These are phyloP conservation scores for Lampris incognitus DNA, from an alignment of 2,113 vertebrate genomes.

Conservation along the genomic window DNA sequence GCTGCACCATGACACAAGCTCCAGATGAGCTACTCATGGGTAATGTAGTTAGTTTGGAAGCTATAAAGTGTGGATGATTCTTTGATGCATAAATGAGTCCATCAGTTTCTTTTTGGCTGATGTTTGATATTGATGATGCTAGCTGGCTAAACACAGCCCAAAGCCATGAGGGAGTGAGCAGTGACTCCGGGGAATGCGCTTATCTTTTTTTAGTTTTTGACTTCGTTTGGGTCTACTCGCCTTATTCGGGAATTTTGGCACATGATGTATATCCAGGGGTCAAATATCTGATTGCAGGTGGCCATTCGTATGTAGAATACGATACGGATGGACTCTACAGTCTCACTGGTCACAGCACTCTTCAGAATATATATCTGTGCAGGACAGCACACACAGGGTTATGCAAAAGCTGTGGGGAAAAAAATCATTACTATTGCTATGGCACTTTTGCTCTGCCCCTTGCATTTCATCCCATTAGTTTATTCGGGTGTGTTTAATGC, in stretches of 20 bases:
- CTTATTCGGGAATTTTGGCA: conserved; percentile 80
- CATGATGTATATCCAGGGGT: conserved; percentile 96
- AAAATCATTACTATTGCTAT: neutral
- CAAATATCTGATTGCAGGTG: conserved; percentile 94
- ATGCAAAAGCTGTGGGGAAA: conserved; percentile 24
- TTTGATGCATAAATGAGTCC: conserved; percentile 2
- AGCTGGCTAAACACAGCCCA: conserved; percentile 2
- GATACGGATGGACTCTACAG: conserved; percentile 53
- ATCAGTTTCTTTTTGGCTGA: conserved; percentile 1
- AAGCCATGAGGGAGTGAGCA: conserved; percentile 19
- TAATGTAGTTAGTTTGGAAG: conserved; percentile 25
- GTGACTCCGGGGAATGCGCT: neutral
- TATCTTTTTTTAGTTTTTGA: neutral
- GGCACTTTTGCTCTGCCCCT: neutral
- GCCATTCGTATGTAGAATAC: conserved; percentile 89
- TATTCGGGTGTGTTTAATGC: neutral
- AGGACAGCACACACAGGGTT: conserved; percentile 57
- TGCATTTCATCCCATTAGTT: neutral
- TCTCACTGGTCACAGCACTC: conserved; percentile 63
- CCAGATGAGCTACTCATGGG: conserved; percentile 5
- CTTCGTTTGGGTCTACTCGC: conserved; percentile 69
- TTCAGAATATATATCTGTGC: conserved; percentile 86
- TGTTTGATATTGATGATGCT: conserved; percentile 1
- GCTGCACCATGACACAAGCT: conserved; percentile 12
- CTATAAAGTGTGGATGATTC: neutral